phyloP scores from a whole-genome alignment of 2,888 invertebrate species.

The Ophion costatus region DNA sequence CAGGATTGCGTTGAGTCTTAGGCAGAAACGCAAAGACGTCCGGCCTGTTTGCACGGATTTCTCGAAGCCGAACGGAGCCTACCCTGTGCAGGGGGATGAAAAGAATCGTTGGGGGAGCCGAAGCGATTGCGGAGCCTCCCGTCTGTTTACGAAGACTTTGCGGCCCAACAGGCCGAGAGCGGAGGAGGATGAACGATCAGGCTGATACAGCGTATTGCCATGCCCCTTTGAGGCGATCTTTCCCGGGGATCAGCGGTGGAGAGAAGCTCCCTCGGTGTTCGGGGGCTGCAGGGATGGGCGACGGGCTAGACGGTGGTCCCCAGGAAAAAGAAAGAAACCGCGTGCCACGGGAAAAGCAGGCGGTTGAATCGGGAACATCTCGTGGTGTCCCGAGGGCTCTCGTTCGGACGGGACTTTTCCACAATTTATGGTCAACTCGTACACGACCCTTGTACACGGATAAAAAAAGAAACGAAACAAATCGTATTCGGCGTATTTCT shows the following conservation, averaged over 20 bases:
- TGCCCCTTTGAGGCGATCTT: too few relatives aligned
- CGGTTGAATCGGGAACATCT: constrained; percentile 49
- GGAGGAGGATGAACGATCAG: constrained; percentile 15
- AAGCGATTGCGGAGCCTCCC: not conserved
- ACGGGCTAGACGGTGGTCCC: not conserved
- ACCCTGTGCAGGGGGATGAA: not conserved
- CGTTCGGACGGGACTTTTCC: constrained; percentile 42
- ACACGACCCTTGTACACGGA: constrained; percentile 15
- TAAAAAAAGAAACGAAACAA: constrained; percentile 7
- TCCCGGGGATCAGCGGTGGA: not conserved
- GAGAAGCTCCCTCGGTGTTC: not conserved
- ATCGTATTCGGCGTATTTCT: not conserved
- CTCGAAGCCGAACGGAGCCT: constrained; percentile 2
- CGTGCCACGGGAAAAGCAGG: constrained; percentile 23
- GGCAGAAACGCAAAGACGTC: constrained; percentile 20
- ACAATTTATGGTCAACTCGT: constrained; percentile 55
- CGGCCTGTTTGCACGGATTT: constrained; percentile 22
- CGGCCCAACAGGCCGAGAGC: not conserved
- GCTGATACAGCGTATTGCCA: not conserved
- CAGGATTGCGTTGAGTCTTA: constrained; percentile 34
- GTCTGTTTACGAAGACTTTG: not conserved
- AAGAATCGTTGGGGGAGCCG: not conserved
- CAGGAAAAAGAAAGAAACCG: constrained; percentile 25
- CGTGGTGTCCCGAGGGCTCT: constrained; percentile 54
- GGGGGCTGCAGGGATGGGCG: not conserved